Base-by-base conservation (phyloP, 2,113 vertebrate genomes). In the Etheostoma spectabile region DNA sequence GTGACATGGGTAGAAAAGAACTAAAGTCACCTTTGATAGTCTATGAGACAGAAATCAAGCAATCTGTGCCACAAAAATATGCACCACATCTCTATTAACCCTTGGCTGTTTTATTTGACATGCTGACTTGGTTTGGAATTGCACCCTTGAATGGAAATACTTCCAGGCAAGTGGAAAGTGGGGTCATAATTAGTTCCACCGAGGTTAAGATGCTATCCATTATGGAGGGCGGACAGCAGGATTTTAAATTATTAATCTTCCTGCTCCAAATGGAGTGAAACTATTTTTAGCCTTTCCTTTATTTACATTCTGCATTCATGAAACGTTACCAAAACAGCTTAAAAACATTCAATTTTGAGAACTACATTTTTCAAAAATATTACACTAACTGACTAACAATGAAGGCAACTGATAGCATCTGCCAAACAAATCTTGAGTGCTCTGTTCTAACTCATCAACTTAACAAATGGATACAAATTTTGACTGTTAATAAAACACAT, bases 151-250 rank as follows among this genome's bases (percentile, higher is more conserved):
- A 19, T 55, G 61, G 11, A 85, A 83, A 74, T 77, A 75, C 56
- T 80, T 80, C 53, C 69, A 78, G 61, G 27, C 42, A 76, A 64
- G 46, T 42, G 55, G 80, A 65, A 79, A 77, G 69, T 38, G 16
- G 8, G 27, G 63, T 74, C 46, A 57, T 87, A 87, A 92, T 86
- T 71, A 87, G 83, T 72, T 83, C 87, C 88, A 56, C 78, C 11
- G 83, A 82, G 82, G 84, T 74, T 78, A 55, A 64, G 74, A 74
- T 67, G 42, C 24, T 55, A 62, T 3, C 15, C 42, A 67, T 35
- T 65, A 35, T 52, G 63, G 52, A 82, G 33, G 45, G 66, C 64
- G 63, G 64, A 74, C 55, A 45, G 57, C 30, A 51, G 33, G 57
- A 68, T 56, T 71, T 19, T 27, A 57, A 64, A 73, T 60, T 46